A percentile compares a stretch with the other conserved stretches of the same genome.
phyloP scores from a whole-genome alignment of 2,113 vertebrate species.

The Psilopogon haemacephalus region DNA sequence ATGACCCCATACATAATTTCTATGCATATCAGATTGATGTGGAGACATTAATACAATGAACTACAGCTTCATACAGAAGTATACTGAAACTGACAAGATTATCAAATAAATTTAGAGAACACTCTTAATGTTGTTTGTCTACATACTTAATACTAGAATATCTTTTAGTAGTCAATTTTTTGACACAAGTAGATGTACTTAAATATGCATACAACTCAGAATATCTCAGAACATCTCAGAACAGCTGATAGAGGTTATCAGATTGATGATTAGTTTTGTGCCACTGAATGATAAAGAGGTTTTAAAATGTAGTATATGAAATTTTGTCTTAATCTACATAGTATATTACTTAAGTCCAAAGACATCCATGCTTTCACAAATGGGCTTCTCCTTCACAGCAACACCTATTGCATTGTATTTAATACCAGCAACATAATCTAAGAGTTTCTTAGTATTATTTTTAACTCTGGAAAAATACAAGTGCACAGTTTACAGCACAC shows the following conservation, averaged over 20 bases:
- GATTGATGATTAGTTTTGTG: not conserved
- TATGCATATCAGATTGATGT: not conserved
- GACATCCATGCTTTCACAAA: not conserved
- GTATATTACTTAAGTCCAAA: too few relatives aligned
- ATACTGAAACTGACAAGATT: not conserved
- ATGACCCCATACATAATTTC: not conserved
- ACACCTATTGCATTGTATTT: not conserved
- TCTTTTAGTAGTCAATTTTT: not conserved
- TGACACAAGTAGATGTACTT: not conserved
- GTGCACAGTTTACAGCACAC: not conserved
- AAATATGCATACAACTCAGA: rapidly evolving
- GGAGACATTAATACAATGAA: not conserved
- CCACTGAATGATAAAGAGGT: not conserved
- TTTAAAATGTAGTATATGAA: too few relatives aligned
- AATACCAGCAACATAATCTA: not conserved
- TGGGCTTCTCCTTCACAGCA: not conserved
- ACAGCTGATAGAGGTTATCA: not conserved
- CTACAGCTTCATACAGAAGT: not conserved
- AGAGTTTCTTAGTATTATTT: not conserved
- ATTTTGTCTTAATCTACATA: too few relatives aligned
- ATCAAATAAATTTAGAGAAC: not conserved
- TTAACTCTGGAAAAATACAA: not conserved
- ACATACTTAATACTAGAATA: not conserved
- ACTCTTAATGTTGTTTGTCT: not conserved
- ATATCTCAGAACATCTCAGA: not conserved